Base-by-base conservation (phyloP, 1,140 invertebrate species). In the Drosophila subpulchrella region DNA sequence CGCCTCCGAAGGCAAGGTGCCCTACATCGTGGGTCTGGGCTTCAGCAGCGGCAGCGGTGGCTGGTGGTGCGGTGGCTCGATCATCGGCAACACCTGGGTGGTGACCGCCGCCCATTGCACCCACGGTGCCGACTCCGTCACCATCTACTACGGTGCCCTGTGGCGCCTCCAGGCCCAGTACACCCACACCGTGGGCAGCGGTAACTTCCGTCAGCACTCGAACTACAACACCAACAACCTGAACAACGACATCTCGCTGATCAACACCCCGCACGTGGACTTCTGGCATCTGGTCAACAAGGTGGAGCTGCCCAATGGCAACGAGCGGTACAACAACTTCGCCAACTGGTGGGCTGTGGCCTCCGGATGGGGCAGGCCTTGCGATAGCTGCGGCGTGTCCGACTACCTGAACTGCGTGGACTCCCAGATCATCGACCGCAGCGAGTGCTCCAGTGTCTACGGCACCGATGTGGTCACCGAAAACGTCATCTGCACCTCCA, bases 401-500 rank as follows among this genome's bases (percentile, higher is more conserved):
- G 68, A 78, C 34, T 78, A 61, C 57, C 32, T 86, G 38, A 61
- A 85, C 53, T 85, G 72, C 48, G 75, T 66, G 38, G 74, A 81
- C 39, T 47, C 80, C 8, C 77, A 84, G 68, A 66, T 85, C 58
- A 71, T 84, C 15, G 15, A 12, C 0, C 15, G 34, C 55, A 67
- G 62, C 36, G 55, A 48, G 60, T 81, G 61, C 56, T 48, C 55
- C 38, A 58, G 10, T 32, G 94, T 10, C 92, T 81, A 77, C 0
- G 73, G 78, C 5, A 53, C 39, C 15, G 62, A 79, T 7, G 75
- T 81, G 24, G 74, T 75, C 8, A 63, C 51, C 38, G 59, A 79
- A 10, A 70, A 81, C 30, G 79, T 75, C n/a, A 74, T 91, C 51
- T 91, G 90, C 42, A 72, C 79, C 27, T 56, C 74, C 20, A 68